Conservation (phyloP, 2,113 vertebrate genomes). For the Heptranchias perlo region DNA sequence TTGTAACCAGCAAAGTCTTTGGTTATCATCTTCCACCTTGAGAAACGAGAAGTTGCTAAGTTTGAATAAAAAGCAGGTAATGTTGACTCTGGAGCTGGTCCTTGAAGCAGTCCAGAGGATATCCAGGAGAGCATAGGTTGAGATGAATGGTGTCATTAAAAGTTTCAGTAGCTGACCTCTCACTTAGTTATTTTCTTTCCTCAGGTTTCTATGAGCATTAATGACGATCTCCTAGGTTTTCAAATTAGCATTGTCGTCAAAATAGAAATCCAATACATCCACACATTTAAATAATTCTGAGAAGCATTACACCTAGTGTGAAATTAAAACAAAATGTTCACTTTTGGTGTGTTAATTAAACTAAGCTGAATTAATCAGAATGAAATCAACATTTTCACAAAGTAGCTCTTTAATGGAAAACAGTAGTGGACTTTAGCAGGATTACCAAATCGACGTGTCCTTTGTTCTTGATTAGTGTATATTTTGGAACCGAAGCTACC, state of each 20-base stretch:
- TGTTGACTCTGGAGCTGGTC: background rate
- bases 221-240: background rate
- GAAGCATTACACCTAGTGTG: background rate
- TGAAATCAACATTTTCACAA: no score
- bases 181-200: background rate
- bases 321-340: background rate
- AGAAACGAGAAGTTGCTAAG: background rate
- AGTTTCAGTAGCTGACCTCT: background rate
- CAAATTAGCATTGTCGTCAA: background rate
- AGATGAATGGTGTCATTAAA: background rate
- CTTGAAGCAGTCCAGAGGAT: background rate
- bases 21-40: background rate
- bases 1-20: background rate
- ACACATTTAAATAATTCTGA: background rate
- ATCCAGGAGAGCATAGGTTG: background rate
- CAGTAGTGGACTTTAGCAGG: background rate
- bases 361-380: background rate
- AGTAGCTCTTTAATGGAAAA: background rate
- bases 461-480: background rate
- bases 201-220: background rate
- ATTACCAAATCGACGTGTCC: background rate
- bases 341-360: background rate
- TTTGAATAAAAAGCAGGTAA: background rate
- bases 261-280: background rate
- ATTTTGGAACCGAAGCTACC: background rate